These are phyloP conservation scores for Hucho hucho DNA, from an alignment of 2,113 vertebrate genomes.

Conservation along the genomic window DNA sequence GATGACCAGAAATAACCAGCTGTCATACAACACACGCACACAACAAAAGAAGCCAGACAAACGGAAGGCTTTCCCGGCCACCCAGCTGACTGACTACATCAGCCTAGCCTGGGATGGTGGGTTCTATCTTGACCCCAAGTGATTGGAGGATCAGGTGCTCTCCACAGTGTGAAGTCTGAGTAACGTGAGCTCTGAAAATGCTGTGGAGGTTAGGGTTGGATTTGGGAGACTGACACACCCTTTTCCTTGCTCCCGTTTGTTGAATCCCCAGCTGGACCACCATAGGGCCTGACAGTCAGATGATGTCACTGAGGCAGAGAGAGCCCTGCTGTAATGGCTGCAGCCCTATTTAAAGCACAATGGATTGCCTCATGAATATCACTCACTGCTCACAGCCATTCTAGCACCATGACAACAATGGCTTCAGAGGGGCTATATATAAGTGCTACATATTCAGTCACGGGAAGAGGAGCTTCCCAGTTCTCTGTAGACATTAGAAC, in stretches of 20 bases:
- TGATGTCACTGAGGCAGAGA: slow-evolving; percentile 53
- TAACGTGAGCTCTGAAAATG: neutral
- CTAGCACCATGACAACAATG: slow-evolving; percentile 17
- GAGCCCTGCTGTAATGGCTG: slow-evolving; percentile 19
- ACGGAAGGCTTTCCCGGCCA: neutral
- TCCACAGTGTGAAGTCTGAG: slow-evolving; percentile 16
- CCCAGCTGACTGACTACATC: slow-evolving; percentile 23
- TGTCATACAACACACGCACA: neutral
- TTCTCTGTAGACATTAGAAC: neutral
- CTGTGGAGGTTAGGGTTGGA: neutral
- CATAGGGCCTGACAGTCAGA: slow-evolving; percentile 34
- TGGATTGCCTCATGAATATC: slow-evolving; percentile 27
- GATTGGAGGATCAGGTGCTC: slow-evolving; percentile 20
- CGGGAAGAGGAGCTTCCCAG: neutral
- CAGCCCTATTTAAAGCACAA: slow-evolving; percentile 46
- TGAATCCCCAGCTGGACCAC: slow-evolving; percentile 15
- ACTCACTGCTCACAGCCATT: slow-evolving; percentile 33
- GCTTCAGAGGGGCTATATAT: slow-evolving; percentile 25
- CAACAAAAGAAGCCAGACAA: neutral
- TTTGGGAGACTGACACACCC: slow-evolving; percentile 32
- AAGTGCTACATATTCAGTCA: slow-evolving; percentile 6
- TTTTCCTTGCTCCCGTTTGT: slow-evolving; percentile 27
- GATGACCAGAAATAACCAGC: slow-evolving; percentile 7
- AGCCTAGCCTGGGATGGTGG: slow-evolving; percentile 7
- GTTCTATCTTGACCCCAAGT: slow-evolving; percentile 10